These are phyloP conservation scores for Lasius platythorax DNA, from an alignment of 2,888 invertebrate species.

Conservation along the genomic window DNA sequence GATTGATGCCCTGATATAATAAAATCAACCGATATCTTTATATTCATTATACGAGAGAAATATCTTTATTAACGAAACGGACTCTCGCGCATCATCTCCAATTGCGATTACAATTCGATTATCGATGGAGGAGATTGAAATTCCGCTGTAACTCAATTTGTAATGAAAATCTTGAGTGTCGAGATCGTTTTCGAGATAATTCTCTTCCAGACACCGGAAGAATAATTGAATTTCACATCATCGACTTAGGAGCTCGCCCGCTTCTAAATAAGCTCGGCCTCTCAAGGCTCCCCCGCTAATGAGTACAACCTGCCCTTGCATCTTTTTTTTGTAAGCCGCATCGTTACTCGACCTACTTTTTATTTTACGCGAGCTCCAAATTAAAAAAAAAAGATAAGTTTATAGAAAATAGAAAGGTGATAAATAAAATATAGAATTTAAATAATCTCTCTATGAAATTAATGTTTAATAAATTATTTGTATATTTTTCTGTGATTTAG, in stretches of 20 bases:
- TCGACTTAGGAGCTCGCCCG: conserved; percentile 48
- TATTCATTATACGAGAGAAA: conserved; percentile 30
- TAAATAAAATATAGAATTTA: not conserved
- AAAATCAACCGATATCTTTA: not conserved
- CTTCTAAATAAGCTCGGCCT: conserved; percentile 52
- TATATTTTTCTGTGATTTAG: not conserved
- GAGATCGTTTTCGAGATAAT: conserved; percentile 55
- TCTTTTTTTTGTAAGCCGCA: conserved; percentile 9
- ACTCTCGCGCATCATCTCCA: conserved; percentile 36
- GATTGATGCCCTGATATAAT: not conserved
- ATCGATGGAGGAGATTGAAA: conserved; percentile 51
- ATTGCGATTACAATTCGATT: conserved; percentile 48
- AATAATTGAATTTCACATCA: conserved; percentile 64
- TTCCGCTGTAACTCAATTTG: conserved; percentile 51
- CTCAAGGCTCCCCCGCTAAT: conserved; percentile 38
- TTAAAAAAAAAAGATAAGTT: conserved; percentile 14
- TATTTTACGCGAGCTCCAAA: conserved; percentile 25
- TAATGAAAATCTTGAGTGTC: conserved; percentile 60
- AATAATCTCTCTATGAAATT: not conserved
- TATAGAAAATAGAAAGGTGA: not conserved
- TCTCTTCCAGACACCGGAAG: conserved; percentile 43
- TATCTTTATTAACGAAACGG: conserved; percentile 30
- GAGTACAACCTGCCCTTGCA: conserved; percentile 43
- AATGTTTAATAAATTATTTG: not conserved
- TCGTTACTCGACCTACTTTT: conserved; percentile 33